Conservation (phyloP, 2,797 vertebrate species). For the Ptychobarbus kaznakovi region DNA sequence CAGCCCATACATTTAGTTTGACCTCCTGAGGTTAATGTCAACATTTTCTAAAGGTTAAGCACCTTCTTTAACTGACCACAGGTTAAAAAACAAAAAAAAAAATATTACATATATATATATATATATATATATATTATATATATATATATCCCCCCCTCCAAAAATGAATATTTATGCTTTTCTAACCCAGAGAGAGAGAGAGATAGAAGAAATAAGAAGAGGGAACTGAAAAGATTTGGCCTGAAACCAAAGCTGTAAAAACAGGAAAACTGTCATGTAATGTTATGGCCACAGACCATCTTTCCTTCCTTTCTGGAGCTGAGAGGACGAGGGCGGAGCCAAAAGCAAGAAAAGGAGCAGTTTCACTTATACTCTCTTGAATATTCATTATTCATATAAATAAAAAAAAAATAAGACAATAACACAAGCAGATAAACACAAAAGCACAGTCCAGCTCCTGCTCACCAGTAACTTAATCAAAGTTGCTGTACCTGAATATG, state of each 20-base stretch:
- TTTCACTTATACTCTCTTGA: conserved; percentile 1
- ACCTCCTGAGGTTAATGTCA: neutral
- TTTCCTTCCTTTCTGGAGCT: conserved; percentile 54
- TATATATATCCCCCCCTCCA: neutral
- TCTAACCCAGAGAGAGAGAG: neutral
- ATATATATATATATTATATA: too few relatives aligned
- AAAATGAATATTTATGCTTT: too few relatives aligned
- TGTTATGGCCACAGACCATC: conserved; percentile 64
- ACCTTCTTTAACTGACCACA: neutral
- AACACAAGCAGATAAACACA: conserved; percentile 15
- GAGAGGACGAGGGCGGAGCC: conserved; percentile 36
- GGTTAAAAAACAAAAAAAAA: neutral
- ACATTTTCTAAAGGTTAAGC: conserved; percentile 2
- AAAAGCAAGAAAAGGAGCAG: conserved; percentile 19
- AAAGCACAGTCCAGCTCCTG: neutral
- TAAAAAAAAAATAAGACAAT: neutral
- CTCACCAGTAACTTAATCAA: neutral
- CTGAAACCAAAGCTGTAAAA: conserved; percentile 64
- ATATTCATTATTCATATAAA: conserved; percentile 21
- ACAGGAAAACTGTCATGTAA: conserved; percentile 49
- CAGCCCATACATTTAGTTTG: neutral
- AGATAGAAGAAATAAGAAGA: neutral
- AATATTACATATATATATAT: too few relatives aligned
- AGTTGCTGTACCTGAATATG: neutral
- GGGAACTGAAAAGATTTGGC: conserved; percentile 42